Evolutionary conservation across 2,797 vertebrate species (phyloP).

Genomic region (Malurus splendens): DNA sequence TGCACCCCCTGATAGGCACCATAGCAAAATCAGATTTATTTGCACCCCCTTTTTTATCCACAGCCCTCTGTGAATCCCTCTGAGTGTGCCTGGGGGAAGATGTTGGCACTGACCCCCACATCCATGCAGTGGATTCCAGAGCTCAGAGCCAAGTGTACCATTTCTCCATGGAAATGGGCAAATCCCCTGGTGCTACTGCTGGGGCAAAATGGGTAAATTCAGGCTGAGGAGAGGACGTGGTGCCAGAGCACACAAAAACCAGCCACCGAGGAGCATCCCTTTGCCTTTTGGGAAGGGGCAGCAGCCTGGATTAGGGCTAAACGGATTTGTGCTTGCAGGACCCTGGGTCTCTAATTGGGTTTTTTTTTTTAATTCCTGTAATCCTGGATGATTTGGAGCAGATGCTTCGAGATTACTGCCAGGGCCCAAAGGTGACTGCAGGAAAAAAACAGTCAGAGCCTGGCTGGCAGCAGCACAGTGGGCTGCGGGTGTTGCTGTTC

Average conservation of each 20-base stretch:
- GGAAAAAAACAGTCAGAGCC: conserved; percentile 46
- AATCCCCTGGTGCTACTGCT: neutral
- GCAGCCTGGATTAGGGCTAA: conserved; percentile 67
- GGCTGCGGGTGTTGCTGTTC: neutral
- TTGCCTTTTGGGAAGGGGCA: conserved; percentile 46
- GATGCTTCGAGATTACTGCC: conserved; percentile 67
- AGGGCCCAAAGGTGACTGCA: conserved; percentile 63
- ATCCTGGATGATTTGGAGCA: conserved; percentile 73
- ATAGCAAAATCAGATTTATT: neutral
- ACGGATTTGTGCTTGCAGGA: conserved; percentile 67
- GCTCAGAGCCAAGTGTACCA: accelerated
- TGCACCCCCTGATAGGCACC: neutral
- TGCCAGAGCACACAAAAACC: neutral
- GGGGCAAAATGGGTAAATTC: neutral
- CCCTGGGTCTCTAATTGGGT: conserved; percentile 65
- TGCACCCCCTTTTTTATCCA: neutral
- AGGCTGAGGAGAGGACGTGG: neutral
- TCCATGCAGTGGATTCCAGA: neutral
- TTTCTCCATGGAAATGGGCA: neutral
- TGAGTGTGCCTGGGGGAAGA: neutral
- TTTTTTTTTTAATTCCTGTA: conserved; percentile 63
- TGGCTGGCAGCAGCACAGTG: accelerated
- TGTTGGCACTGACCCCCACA: accelerated
- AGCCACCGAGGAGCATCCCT: neutral
- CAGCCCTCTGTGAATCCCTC: neutral